These are phyloP conservation scores for Lepidochrysops patricia DNA, from an alignment of 2,888 invertebrate species.

Conservation along the genomic window DNA sequence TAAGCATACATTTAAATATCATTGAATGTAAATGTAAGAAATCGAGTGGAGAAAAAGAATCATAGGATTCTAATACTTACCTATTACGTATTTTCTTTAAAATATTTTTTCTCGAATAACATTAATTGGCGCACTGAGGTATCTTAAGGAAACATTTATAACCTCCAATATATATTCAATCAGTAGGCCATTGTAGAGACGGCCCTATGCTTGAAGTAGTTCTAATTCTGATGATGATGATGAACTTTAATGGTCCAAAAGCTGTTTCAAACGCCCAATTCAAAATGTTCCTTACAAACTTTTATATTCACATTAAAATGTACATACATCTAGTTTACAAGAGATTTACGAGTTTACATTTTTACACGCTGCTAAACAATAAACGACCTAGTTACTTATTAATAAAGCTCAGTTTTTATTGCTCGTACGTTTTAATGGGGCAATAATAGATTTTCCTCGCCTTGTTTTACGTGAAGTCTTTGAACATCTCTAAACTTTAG, in stretches of 20 bases:
- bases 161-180: no score
- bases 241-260: not conserved
- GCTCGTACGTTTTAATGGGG: not conserved
- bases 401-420: not conserved
- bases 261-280: not conserved
- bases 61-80: no score
- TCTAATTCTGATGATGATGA: not conserved
- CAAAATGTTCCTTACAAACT: conserved; percentile 1
- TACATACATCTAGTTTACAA: conserved; percentile 16
- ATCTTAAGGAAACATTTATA: no score
- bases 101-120: no score
- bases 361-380: conserved; percentile 7
- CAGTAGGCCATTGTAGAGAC: no score
- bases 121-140: no score
- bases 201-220: not conserved
- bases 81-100: no score
- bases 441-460: not conserved
- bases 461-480: not conserved
- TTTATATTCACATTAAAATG: conserved; percentile 14
- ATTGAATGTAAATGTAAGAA: not conserved
- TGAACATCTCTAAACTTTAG: not conserved
- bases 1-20: not conserved
- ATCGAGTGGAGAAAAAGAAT: no score
- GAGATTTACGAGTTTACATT: conserved; percentile 19
- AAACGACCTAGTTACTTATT: not conserved